Percentiles rank a stretch among this genome's conserved stretches.
phyloP scores from a whole-genome alignment of 2,888 invertebrate genomes.

The Neuroscelio doddi region DNA sequence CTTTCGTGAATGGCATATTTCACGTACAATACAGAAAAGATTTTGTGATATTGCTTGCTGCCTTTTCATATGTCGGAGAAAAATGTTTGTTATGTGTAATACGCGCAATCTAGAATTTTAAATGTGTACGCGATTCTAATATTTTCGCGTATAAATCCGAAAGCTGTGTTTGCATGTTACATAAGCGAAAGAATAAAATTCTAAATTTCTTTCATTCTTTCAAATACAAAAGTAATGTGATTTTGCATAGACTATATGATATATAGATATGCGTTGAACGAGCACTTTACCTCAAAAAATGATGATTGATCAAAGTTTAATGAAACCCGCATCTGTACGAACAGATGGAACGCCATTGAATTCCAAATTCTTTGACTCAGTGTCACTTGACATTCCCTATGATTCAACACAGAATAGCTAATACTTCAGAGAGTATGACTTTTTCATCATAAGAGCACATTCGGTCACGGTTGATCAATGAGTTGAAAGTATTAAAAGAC shows the following conservation, averaged over 20 bases:
- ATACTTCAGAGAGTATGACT: conserved; percentile 43
- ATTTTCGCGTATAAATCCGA: conserved; percentile 32
- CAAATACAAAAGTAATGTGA: conserved; percentile 37
- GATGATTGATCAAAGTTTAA: conserved; percentile 46
- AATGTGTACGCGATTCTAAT: conserved; percentile 24
- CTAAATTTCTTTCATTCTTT: conserved; percentile 27
- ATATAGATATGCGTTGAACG: conserved; percentile 31
- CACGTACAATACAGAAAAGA: background rate
- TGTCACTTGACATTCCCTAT: conserved; percentile 39
- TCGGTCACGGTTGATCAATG: conserved; percentile 32
- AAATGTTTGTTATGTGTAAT: conserved; percentile 16
- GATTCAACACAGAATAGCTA: conserved; percentile 34
- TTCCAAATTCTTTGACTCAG: conserved; percentile 44
- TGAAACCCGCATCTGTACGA: conserved; percentile 32
- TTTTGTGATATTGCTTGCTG: background rate
- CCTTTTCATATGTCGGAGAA: conserved; percentile 5
- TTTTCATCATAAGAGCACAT: conserved; percentile 30
- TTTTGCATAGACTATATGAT: conserved; percentile 26
- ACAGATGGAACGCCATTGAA: conserved; percentile 39
- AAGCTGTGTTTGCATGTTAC: conserved; percentile 27
- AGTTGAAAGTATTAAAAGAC: conserved; percentile 30
- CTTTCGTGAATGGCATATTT: background rate
- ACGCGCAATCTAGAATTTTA: conserved; percentile 17
- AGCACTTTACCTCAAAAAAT: conserved; percentile 39
- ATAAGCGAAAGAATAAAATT: conserved; percentile 28